Conservation (phyloP, 2,888 invertebrate genomes). For the Boloria euphrosyne region DNA sequence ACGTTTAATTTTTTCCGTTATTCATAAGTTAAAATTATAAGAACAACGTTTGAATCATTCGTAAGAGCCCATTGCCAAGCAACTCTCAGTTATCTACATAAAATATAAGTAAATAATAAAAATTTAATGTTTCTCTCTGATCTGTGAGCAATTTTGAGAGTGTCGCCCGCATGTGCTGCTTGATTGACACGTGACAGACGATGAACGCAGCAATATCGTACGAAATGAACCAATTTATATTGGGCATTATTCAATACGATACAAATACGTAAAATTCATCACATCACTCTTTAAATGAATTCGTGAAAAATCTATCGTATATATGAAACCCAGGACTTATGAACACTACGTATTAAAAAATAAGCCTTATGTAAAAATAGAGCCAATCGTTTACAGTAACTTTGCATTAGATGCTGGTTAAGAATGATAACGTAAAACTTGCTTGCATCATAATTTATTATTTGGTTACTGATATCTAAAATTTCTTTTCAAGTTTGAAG, state of each 20-base stretch:
- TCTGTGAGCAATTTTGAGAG: slow-evolving; percentile 32
- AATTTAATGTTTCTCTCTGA: slow-evolving; percentile 32
- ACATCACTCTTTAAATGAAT: slow-evolving; percentile 18
- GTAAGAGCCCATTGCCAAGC: no score
- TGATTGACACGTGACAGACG: slow-evolving; percentile 34
- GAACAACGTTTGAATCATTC: background rate
- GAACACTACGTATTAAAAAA: slow-evolving; percentile 1
- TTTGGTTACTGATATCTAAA: no score
- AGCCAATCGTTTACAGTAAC: no score
- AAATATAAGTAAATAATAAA: slow-evolving; percentile 16
- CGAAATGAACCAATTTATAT: slow-evolving; percentile 33
- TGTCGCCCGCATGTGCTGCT: slow-evolving; percentile 35
- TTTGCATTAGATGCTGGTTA: no score
- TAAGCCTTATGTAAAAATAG: slow-evolving; percentile 7
- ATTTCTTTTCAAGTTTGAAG: no score
- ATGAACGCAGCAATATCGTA: slow-evolving; percentile 35
- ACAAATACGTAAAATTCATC: slow-evolving; percentile 27
- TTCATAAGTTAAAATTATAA: background rate
- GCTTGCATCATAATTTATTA: no score
- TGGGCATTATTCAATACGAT: slow-evolving; percentile 26
- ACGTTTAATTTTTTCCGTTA: no score
- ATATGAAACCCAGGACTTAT: background rate
- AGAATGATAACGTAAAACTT: no score
- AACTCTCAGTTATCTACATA: background rate
- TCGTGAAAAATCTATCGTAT: slow-evolving; percentile 7